A percentile compares a stretch with the other conserved stretches of the same genome.
These are phyloP conservation scores for Myodes glareolus DNA, from an alignment of 2,113 vertebrate genomes.

Conservation along the genomic window DNA sequence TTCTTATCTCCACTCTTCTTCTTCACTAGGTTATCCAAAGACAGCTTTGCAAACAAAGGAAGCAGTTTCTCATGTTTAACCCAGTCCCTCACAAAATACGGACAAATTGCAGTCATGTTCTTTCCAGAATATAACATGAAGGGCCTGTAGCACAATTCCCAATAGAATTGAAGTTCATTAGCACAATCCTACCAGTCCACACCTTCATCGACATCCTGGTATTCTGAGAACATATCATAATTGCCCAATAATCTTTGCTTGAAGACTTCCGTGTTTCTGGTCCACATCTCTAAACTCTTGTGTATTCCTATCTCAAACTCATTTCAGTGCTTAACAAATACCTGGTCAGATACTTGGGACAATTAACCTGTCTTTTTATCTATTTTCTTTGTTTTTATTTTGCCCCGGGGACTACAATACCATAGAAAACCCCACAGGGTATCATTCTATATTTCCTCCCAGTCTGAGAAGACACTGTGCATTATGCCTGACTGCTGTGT, in stretches of 20 bases:
- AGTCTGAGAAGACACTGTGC: neutral
- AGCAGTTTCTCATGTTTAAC: neutral
- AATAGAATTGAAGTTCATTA: neutral
- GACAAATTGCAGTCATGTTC: neutral
- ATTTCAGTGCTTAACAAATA: neutral
- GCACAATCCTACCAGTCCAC: no score
- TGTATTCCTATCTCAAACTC: neutral
- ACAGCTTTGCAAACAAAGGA: neutral
- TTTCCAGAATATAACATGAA: neutral
- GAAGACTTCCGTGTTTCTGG: neutral
- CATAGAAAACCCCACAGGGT: neutral
- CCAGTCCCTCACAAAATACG: no score
- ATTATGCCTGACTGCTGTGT: neutral
- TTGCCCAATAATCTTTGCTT: neutral
- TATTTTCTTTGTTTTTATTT: neutral
- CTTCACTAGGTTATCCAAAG: neutral
- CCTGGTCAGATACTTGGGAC: neutral
- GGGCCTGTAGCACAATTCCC: neutral
- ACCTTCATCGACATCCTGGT: neutral
- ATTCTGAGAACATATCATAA: neutral
- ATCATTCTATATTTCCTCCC: neutral
- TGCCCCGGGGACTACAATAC: no score
- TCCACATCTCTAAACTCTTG: neutral
- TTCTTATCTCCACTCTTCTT: neutral
- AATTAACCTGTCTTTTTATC: neutral